Base-by-base conservation (phyloP, 2,797 vertebrate genomes). In the Vespertilio murinus region DNA sequence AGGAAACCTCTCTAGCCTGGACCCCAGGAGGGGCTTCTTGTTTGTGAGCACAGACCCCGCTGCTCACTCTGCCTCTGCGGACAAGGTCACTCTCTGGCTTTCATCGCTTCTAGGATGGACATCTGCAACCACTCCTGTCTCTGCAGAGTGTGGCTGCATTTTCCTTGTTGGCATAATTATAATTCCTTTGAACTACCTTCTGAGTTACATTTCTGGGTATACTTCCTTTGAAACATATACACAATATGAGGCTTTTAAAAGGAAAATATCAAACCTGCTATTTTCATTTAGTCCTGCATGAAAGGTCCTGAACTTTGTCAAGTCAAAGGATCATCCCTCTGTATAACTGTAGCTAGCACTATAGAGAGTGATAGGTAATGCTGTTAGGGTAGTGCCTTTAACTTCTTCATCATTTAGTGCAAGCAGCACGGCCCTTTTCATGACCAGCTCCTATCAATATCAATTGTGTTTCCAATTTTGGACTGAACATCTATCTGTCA, bases 381-480 rank as follows among this genome's bases (percentile, higher is more conserved):
- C 23, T 61, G 42, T 30, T 20, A 47, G 42, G 85, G 69, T 64
- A 28, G 11, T 28, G 54, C 54, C 75, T 64, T 91, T 96, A 84
- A 96, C 93, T 94, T 96, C 49, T 78, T 84, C 86, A 94, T 86
- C 71, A 42, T 90, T 93, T 89, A 23, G 69, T 74, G 88, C n/a
- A 64, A 90, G 56, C 20, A 28, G 42, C 17, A 74, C 8, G 54
- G 77, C 91, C 82, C 33, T 30, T 56, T 93, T 18, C 3, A 2
- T 0, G 0, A 17, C 54, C 35, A 87, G 20, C 22, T 33, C 40
- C 83, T 84, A 89, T 94, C 93, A 92, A 92, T 94, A 94, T 85
- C 95, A 94, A 95, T 89, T 92, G 67, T 82, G 61, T 69, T 94
- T 95, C 88, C 86, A 96, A 79, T 96, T 87, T 81, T 3, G 13